A percentile compares a stretch with the other conserved stretches of the same genome.
Evolutionary conservation across 1,140 invertebrate species (phyloP).

Genomic region (Drosophila persimilis): DNA sequence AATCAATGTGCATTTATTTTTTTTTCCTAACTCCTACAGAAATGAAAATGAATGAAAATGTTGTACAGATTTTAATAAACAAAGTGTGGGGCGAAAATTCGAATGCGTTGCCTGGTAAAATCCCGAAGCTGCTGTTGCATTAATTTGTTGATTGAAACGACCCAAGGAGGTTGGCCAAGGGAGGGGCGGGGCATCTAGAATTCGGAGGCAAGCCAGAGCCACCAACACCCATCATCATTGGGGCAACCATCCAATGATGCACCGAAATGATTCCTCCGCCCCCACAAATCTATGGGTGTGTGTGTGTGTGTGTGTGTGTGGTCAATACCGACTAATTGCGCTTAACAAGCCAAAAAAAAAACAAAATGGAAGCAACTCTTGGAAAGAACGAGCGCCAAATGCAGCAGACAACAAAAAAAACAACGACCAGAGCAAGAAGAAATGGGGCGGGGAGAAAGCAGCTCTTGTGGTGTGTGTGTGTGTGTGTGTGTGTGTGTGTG

Average conservation of each 20-base stretch:
- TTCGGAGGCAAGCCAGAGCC: neutral
- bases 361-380: slow-evolving; percentile 13
- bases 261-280: no score
- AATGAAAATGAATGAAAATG: no score
- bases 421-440: slow-evolving; percentile 6
- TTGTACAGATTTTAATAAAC: slow-evolving; percentile 39
- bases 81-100: slow-evolving; percentile 8
- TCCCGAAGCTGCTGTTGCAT: slow-evolving; percentile 29
- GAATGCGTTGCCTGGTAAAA: slow-evolving; percentile 5
- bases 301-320: slow-evolving; percentile 9
- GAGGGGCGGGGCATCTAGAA: neutral
- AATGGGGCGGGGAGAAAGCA: slow-evolving; percentile 21
- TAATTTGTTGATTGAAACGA: slow-evolving; percentile 57
- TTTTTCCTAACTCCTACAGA: neutral
- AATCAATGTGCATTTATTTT: neutral
- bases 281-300: neutral
- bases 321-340: slow-evolving; percentile 72
- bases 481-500: no score
- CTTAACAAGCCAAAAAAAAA: slow-evolving; percentile 59
- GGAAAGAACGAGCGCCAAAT: slow-evolving; percentile 39
- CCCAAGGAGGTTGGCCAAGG: neutral
- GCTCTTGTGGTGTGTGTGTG: slow-evolving; percentile 1
- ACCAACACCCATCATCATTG: slow-evolving; percentile 2
- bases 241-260: slow-evolving; percentile 2
- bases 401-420: slow-evolving; percentile 18